Evolutionary conservation across 2,797 vertebrate species (phyloP).

Genomic region (Champsocephalus gunnari): DNA sequence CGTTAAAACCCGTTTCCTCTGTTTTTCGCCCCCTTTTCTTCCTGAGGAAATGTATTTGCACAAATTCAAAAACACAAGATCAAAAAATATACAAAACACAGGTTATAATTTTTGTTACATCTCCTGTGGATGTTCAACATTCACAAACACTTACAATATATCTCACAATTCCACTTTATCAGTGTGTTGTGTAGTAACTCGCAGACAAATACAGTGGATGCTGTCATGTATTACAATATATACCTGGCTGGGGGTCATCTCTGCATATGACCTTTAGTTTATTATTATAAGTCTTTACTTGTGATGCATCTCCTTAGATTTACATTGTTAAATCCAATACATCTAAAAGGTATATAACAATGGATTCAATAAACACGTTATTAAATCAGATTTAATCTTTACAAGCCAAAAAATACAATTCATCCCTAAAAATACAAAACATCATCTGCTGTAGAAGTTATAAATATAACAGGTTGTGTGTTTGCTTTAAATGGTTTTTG

Average conservation of each 20-base stretch:
- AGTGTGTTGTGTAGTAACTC: conserved; percentile 23
- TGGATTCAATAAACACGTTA: background rate
- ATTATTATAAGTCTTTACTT: conserved; percentile 1
- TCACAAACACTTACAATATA: conserved; percentile 29
- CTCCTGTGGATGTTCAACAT: conserved; percentile 57
- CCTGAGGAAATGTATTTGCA: conserved; percentile 76
- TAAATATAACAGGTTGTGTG: background rate
- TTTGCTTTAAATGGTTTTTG: conserved; percentile 2
- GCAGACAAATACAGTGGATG: conserved; percentile 28
- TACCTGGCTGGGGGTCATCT: conserved; percentile 8
- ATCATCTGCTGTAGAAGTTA: background rate
- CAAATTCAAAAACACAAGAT: conserved; percentile 73
- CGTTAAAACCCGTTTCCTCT: conserved; percentile 69
- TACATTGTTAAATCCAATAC: background rate
- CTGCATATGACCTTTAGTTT: conserved; percentile 10
- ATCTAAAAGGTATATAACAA: conserved; percentile 8
- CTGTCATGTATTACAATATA: conserved; percentile 4
- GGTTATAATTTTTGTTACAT: conserved; percentile 74
- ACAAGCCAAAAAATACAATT: conserved; percentile 6
- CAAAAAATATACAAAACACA: conserved; percentile 70
- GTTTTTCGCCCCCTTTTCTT: conserved; percentile 58
- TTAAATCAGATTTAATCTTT: conserved; percentile 13
- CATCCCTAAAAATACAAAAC: conserved; percentile 8
- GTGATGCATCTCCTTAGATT: background rate
- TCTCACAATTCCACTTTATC: conserved; percentile 46